phyloP scores from a whole-genome alignment of 23 tunicate species.

The Styela plicata region DNA sequence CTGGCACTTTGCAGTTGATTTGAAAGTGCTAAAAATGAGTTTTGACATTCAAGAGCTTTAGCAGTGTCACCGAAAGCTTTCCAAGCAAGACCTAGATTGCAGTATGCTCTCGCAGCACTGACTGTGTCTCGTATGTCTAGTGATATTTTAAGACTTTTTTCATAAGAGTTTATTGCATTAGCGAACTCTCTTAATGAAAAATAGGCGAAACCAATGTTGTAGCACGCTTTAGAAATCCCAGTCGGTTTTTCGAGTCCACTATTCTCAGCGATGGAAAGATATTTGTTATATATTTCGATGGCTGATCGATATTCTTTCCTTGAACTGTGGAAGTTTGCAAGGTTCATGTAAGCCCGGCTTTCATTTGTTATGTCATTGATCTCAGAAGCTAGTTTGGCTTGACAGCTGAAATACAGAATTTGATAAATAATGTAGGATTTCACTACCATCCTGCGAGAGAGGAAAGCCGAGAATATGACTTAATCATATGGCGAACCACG shows the following conservation, averaged over 20 bases:
- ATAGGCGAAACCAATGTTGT: slow-evolving; percentile 78
- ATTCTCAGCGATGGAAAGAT: slow-evolving; percentile 26
- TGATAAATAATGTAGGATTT: too few relatives aligned
- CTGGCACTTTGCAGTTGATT: slow-evolving; percentile 53
- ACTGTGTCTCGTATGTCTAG: slow-evolving; percentile 31
- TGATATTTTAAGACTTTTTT: slow-evolving; percentile 30
- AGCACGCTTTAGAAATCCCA: slow-evolving; percentile 67
- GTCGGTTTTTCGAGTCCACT: slow-evolving; percentile 13
- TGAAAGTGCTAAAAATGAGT: slow-evolving; percentile 41
- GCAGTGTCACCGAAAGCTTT: slow-evolving; percentile 41
- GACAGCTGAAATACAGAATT: too few relatives aligned
- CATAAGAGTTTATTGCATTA: slow-evolving; percentile 50
- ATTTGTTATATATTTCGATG: slow-evolving; percentile 46
- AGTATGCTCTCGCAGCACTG: slow-evolving; percentile 65
- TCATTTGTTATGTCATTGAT: slow-evolving; percentile 44
- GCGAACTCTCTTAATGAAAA: slow-evolving; percentile 43
- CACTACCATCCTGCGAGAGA: too few relatives aligned
- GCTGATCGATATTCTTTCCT: slow-evolving; percentile 34
- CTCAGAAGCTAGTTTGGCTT: slow-evolving; percentile 46
- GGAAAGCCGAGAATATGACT: too few relatives aligned
- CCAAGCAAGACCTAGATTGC: slow-evolving; percentile 73
- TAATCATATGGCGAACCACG: too few relatives aligned
- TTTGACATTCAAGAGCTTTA: slow-evolving; percentile 63
- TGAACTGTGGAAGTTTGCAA: slow-evolving; percentile 72
- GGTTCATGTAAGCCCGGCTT: slow-evolving; percentile 63